Evolutionary conservation across 2,797 vertebrate species (phyloP), one percentile per base, ranked within the genome.

Genomic region (Notolepis coatsorum): DNA sequence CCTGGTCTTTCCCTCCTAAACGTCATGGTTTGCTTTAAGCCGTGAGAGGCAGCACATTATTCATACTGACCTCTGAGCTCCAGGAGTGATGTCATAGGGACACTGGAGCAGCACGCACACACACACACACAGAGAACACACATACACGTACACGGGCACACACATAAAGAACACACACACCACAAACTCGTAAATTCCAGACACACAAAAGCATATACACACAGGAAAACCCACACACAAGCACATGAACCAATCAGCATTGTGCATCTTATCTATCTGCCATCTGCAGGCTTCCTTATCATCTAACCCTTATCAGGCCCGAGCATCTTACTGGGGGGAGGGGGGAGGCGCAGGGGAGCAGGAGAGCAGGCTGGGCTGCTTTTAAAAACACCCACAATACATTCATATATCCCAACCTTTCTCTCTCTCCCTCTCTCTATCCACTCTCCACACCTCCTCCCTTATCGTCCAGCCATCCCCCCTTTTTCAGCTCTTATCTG

Each of bases 361-460:
- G 63, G 56, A 56, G 52, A 74, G 79, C 74, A 2, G 75, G 75
- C 68, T 68, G 50, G 68, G 75, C 86, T 87, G 89, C 88, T 85
- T 90, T 91, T 88, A 86, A 73, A 82, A 81, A 83, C 84, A 85
- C 80, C 67, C 81, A 82, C 86, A 80, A 81, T 82, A 82, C 86
- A 87, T 83, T 82, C 89, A 84, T 88, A 84, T 71, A 72, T 73
- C 83, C 75, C 61, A 60, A 60, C 62, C 52, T 75, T 74, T 71
- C 72, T 79, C 56, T 72, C 67, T 67, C 66, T 63, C 48, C 68
- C 53, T 64, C 42, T 41, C 47, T 59, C 71, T 75, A 75, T 69
- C 77, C 74, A 43, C 71, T 56, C 46, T 73, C 83, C 73, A 71
- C 77, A 71, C 77, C 76, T 82, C 79, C 62, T 73, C 73, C 61